These are phyloP conservation scores for Schizaphis graminum DNA, from an alignment of 2,888 invertebrate genomes.

Conservation along the genomic window DNA sequence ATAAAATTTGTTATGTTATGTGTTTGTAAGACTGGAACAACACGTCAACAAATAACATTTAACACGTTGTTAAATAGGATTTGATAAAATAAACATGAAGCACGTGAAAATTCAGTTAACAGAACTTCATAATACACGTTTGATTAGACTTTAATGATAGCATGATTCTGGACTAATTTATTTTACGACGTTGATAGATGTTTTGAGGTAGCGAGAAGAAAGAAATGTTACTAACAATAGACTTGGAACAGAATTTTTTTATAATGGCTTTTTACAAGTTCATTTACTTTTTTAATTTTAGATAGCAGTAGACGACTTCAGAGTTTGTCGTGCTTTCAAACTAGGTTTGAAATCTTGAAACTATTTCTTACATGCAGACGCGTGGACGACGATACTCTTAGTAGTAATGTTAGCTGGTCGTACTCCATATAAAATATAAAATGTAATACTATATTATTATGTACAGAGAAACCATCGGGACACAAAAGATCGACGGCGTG, in stretches of 20 bases:
- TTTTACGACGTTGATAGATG: background rate
- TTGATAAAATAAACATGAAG: background rate
- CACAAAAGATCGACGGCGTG: background rate
- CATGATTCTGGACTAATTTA: background rate
- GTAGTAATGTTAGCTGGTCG: background rate
- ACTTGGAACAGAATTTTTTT: background rate
- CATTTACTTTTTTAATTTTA: background rate
- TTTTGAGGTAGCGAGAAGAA: background rate
- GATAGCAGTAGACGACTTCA: background rate
- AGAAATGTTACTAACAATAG: background rate
- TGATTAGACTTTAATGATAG: background rate
- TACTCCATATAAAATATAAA: background rate
- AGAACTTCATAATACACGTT: background rate
- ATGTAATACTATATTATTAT: background rate
- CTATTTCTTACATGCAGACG: background rate
- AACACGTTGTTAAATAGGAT: background rate
- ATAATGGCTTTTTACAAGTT: background rate
- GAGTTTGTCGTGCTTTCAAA: background rate
- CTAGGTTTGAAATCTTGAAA: background rate
- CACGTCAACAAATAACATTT: no score
- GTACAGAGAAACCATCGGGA: background rate
- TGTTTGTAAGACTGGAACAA: background rate
- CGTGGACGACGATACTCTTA: background rate
- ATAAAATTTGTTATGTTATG: background rate
- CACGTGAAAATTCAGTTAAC: background rate